phyloP scores from a whole-genome alignment of 2,113 vertebrate genomes.

The Gallinago jamesoni region DNA sequence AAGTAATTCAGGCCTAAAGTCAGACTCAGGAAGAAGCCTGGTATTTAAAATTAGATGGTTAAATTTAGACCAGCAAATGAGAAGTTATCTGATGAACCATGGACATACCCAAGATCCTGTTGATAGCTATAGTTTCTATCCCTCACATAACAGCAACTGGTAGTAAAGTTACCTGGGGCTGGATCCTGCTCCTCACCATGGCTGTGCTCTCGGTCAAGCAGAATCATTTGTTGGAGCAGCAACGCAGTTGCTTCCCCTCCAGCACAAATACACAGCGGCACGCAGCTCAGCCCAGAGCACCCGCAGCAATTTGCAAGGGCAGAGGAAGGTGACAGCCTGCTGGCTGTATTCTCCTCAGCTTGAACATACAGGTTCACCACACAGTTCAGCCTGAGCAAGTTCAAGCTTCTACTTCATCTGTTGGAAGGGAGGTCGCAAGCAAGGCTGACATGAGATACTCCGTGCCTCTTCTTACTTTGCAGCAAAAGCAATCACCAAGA shows the following conservation, averaged over 20 bases:
- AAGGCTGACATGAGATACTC: not conserved
- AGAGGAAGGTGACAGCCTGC: not conserved
- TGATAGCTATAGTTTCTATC: not conserved
- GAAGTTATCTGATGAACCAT: not conserved
- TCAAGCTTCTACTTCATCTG: not conserved
- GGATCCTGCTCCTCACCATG: not conserved
- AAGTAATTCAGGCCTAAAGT: not conserved
- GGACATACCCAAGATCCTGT: not conserved
- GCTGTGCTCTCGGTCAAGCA: not conserved
- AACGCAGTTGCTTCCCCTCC: not conserved
- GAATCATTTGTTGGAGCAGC: not conserved
- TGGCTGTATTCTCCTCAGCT: not conserved
- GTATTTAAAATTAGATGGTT: not conserved
- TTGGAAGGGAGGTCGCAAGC: not conserved
- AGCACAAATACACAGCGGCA: not conserved
- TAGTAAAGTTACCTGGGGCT: not conserved
- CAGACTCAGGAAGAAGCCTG: not conserved
- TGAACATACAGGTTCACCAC: not conserved
- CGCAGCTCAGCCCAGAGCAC: not conserved
- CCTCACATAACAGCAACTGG: not conserved
- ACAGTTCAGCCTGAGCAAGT: not conserved
- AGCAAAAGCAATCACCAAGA: not conserved
- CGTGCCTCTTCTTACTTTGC: not conserved
- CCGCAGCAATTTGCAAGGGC: fast-evolving
- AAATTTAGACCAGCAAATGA: not conserved